phyloP scores from a whole-genome alignment of 2,888 invertebrate species.

The Rhamphomyia laevipes region DNA sequence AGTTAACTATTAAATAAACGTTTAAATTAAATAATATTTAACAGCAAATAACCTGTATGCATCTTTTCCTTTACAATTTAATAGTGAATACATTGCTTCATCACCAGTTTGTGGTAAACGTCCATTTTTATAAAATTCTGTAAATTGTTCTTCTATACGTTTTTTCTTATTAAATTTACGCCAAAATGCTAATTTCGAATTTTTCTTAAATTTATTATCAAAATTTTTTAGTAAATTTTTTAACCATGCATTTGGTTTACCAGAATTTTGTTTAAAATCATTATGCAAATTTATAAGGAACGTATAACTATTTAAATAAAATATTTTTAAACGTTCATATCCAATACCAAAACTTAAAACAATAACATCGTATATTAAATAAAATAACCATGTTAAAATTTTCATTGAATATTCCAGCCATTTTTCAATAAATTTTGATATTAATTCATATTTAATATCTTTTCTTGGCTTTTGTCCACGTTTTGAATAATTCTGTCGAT shows the following conservation, averaged over 20 bases:
- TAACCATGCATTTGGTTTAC: conserved; percentile 33
- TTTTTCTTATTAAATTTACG: conserved; percentile 36
- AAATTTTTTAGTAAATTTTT: conserved; percentile 30
- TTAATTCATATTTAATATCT: conserved; percentile 41
- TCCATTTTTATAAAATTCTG: conserved; percentile 33
- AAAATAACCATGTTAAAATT: conserved; percentile 64
- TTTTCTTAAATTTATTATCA: conserved; percentile 32
- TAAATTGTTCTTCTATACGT: conserved; percentile 30
- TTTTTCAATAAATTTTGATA: conserved; percentile 39
- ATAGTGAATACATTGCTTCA: conserved; percentile 85
- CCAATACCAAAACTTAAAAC: conserved; percentile 51
- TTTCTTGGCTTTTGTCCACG: neutral
- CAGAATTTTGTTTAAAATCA: conserved; percentile 34
- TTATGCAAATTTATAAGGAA: conserved; percentile 27
- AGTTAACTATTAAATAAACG: neutral
- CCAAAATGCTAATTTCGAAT: conserved; percentile 35
- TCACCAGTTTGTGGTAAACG: conserved; percentile 77
- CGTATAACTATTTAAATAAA: conserved; percentile 22
- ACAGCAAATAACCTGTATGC: conserved; percentile 65
- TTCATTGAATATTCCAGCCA: conserved; percentile 48
- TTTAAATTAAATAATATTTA: neutral
- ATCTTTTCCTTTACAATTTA: conserved; percentile 91
- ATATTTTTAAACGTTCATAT: conserved; percentile 28
- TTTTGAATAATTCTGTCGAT: conserved; percentile 16
- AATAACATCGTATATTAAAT: conserved; percentile 67